Percentiles rank a stretch among this genome's conserved stretches.
phyloP scores from a whole-genome alignment of 30 jellyfish, hydroid and myxozoan species.

The Kudoa iwatai region DNA sequence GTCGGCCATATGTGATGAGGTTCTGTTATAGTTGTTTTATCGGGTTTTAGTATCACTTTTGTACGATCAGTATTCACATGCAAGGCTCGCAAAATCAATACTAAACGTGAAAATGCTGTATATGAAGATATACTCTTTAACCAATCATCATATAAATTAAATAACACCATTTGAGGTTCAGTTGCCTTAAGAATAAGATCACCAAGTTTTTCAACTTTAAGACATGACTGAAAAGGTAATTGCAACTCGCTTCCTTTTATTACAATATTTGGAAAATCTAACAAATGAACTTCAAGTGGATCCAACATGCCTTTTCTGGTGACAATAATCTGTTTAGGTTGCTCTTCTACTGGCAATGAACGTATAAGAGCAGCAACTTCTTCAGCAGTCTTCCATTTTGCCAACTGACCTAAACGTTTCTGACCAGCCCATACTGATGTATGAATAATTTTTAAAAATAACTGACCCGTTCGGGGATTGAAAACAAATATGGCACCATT shows the following conservation, averaged over 20 bases:
- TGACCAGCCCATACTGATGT: slow-evolving; percentile 99
- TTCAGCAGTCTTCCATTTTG: slow-evolving; percentile 97
- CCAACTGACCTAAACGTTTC: slow-evolving; percentile 99
- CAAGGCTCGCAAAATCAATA: slow-evolving; percentile 59
- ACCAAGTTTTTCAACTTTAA: slow-evolving; percentile 91
- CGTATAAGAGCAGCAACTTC: slow-evolving; percentile 99
- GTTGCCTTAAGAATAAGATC: slow-evolving; percentile 85
- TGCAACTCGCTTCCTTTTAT: slow-evolving; percentile 95
- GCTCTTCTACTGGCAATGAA: slow-evolving; percentile 92
- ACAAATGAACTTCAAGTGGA: slow-evolving; percentile 99
- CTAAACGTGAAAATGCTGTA: slow-evolving; percentile 81
- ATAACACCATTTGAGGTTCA: slow-evolving; percentile 96
- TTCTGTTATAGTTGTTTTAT: slow-evolving; percentile 82
- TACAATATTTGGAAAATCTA: slow-evolving; percentile 95
- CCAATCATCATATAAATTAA: slow-evolving; percentile 93
- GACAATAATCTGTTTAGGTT: slow-evolving; percentile 87
- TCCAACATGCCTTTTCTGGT: slow-evolving; percentile 96
- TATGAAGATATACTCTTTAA: slow-evolving; percentile 72
- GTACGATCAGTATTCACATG: slow-evolving; percentile 94
- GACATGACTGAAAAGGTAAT: slow-evolving; percentile 93
- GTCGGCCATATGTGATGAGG: slow-evolving; percentile 99
- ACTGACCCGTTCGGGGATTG: slow-evolving; percentile 96
- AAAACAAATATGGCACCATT: slow-evolving; percentile 84
- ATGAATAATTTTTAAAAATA: slow-evolving; percentile 63
- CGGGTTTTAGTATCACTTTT: slow-evolving; percentile 77